Conservation (phyloP, 2,113 vertebrate species). For the Platichthys stellatus region DNA sequence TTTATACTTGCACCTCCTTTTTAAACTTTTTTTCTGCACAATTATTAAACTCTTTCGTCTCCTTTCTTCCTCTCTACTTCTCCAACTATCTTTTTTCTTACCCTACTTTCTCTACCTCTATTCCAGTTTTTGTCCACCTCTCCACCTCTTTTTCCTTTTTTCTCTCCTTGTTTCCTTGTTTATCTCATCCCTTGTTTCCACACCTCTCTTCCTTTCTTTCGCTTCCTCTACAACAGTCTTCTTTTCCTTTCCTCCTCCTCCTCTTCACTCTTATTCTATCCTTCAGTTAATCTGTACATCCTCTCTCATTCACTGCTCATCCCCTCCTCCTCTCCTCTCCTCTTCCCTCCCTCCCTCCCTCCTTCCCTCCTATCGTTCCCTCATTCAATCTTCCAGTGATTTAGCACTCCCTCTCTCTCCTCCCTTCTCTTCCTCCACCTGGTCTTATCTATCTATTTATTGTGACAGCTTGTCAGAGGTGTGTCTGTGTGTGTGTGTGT, state of each 20-base stretch:
- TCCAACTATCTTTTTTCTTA: too few species aligned
- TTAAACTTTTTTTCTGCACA: background rate
- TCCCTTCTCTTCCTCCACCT: conserved; percentile 46
- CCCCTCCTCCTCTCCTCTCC: background rate
- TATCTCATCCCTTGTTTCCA: too few species aligned
- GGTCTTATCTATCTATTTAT: conserved; percentile 72
- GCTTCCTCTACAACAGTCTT: too few species aligned
- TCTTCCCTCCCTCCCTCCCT: background rate
- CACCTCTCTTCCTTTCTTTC: background rate
- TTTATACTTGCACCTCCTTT: too few species aligned
- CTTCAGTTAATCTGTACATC: background rate
- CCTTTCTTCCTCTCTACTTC: too few species aligned
- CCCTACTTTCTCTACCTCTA: too few species aligned
- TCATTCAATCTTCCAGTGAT: conserved; percentile 63
- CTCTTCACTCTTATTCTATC: background rate
- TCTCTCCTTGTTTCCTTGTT: too few species aligned
- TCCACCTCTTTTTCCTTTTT: too few species aligned
- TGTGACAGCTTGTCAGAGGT: conserved; percentile 68
- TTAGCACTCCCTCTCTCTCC: conserved; percentile 20
- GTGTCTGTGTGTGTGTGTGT: conserved; percentile 37
- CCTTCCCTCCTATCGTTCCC: conserved; percentile 31
- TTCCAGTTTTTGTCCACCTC: too few species aligned
- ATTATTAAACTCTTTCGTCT: background rate
- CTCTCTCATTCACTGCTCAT: background rate
- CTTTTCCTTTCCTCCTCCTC: background rate